Percentiles rank a stretch among this genome's conserved stretches.
Evolutionary conservation across 2,888 invertebrate genomes (phyloP).

Genomic region (Gymnocheta viridis): DNA sequence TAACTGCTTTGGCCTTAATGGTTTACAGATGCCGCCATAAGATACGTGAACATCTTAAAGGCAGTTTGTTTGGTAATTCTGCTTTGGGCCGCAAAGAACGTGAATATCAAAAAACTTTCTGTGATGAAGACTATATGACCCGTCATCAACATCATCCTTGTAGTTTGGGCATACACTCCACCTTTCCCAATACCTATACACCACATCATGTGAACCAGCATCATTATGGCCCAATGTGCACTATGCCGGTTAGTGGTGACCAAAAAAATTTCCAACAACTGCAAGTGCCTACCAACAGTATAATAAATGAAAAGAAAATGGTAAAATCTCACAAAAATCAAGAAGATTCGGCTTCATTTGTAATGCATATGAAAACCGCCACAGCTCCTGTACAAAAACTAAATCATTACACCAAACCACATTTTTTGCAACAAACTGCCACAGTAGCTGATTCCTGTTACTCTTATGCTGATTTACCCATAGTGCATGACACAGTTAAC

Average conservation of each 20-base stretch:
- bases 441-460: conserved; percentile 78
- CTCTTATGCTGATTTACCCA: conserved; percentile 79
- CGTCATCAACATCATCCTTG: conserved; percentile 82
- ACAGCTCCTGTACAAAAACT: conserved; percentile 72
- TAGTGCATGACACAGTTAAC: conserved; percentile 73
- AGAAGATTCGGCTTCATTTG: conserved; percentile 78
- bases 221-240: conserved; percentile 84
- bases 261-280: conserved; percentile 81
- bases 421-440: conserved; percentile 76
- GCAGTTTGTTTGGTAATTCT: conserved; percentile 82
- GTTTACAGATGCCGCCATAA: conserved; percentile 91
- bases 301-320: conserved; percentile 78
- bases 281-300: conserved; percentile 80
- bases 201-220: conserved; percentile 78
- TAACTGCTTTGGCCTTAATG: conserved; percentile 88
- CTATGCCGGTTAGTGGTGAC: conserved; percentile 91
- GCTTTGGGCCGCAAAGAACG: conserved; percentile 88
- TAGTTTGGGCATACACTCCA: conserved; percentile 80
- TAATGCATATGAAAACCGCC: conserved; percentile 79
- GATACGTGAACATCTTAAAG: conserved; percentile 91
- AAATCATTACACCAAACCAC: conserved; percentile 79
- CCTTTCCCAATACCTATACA: conserved; percentile 81
- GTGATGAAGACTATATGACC: conserved; percentile 91
- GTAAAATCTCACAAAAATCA: conserved; percentile 64
- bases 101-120: conserved; percentile 94